phyloP scores from a whole-genome alignment of 2,113 vertebrate species.

The Lepus timidus region DNA sequence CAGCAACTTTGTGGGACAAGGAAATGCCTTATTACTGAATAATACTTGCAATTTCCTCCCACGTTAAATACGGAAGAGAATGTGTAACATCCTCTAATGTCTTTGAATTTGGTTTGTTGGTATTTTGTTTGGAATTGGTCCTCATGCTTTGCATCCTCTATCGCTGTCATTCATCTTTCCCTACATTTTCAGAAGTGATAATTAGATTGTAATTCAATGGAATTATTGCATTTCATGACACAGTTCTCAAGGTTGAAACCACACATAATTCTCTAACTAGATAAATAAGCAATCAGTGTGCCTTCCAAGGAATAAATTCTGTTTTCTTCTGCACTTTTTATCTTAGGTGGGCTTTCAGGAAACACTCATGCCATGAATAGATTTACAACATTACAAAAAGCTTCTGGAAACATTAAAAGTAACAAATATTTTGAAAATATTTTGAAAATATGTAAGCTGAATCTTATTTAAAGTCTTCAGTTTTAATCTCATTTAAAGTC shows the following conservation, averaged over 20 bases:
- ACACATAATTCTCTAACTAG: neutral
- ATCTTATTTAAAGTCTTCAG: neutral
- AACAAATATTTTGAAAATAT: neutral
- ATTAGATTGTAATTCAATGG: neutral
- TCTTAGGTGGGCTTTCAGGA: neutral
- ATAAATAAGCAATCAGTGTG: conserved; percentile 12
- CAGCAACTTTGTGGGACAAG: neutral
- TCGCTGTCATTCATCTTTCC: conserved; percentile 1
- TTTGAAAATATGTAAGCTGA: neutral
- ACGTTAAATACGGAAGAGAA: neutral
- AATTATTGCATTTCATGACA: conserved; percentile 8
- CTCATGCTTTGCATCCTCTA: conserved; percentile 12
- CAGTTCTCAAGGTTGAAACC: conserved; percentile 4
- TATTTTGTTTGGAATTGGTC: conserved; percentile 35
- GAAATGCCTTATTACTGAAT: conserved; percentile 24
- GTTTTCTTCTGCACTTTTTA: conserved; percentile 7
- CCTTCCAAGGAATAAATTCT: conserved; percentile 13
- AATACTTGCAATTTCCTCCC: neutral
- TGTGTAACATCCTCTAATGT: neutral
- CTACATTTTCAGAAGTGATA: conserved; percentile 4
- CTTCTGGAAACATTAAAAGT: conserved; percentile 23
- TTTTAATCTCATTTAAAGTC: neutral
- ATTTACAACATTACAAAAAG: neutral
- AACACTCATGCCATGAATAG: neutral
- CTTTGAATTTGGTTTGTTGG: neutral